Conservation (phyloP, 2,113 vertebrate genomes). For the Ariopsis seemanni region DNA sequence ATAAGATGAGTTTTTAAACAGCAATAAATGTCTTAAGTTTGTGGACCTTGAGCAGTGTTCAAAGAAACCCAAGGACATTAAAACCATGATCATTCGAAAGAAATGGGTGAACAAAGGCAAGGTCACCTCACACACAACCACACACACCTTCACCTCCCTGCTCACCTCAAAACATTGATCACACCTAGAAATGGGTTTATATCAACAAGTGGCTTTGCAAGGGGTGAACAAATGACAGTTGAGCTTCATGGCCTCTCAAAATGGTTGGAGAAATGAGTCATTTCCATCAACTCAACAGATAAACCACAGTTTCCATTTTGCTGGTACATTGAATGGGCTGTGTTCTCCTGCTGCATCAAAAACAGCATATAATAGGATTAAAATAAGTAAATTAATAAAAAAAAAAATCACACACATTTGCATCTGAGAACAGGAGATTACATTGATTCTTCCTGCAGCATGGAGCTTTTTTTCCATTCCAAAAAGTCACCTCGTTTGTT, state of each 20-base stretch:
- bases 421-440: conserved; percentile 24
- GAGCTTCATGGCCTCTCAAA: background rate
- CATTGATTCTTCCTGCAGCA: conserved; percentile 17
- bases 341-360: background rate
- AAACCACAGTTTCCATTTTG: background rate
- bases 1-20: background rate
- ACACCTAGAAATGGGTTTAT: background rate
- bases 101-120: conserved; percentile 2
- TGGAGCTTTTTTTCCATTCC: conserved; percentile 1
- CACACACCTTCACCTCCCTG: background rate
- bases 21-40: background rate
- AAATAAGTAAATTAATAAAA: background rate
- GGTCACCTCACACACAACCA: background rate
- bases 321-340: background rate
- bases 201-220: background rate
- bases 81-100: background rate
- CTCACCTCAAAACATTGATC: background rate
- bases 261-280: conserved; percentile 33
- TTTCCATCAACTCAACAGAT: conserved; percentile 33
- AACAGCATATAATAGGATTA: background rate
- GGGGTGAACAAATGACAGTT: background rate
- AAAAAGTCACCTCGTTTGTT: background rate
- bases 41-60: background rate
- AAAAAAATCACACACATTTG: background rate
- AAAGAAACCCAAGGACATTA: background rate